A percentile compares a stretch with the other conserved stretches of the same genome.
phyloP scores from a whole-genome alignment of 2,797 vertebrate species.

The Acanthis flammea region DNA sequence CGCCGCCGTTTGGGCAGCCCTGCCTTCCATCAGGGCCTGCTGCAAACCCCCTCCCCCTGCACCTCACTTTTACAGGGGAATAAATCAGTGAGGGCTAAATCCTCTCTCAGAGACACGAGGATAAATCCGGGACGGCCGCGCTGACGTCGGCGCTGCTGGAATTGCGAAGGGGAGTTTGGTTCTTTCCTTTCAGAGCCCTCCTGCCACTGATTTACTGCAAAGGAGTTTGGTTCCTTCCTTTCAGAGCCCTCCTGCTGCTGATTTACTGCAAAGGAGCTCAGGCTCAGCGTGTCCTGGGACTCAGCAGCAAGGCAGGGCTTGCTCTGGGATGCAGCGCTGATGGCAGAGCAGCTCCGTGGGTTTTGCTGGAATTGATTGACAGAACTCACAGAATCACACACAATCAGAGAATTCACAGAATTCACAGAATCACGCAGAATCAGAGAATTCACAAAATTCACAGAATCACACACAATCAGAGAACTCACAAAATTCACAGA shows the following conservation, averaged over 20 bases:
- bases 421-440: too few relatives aligned
- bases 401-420: too few relatives aligned
- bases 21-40: conserved; percentile 29
- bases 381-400: too few relatives aligned
- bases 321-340: background rate
- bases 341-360: accelerated
- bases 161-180: background rate
- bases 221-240: background rate
- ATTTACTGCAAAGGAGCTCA: background rate
- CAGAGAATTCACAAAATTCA: too few relatives aligned
- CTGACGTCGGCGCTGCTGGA: background rate
- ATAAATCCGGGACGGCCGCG: background rate
- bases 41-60: background rate
- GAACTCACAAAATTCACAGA: background rate
- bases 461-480: too few relatives aligned
- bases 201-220: background rate
- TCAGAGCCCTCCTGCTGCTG: background rate
- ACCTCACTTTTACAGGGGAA: background rate
- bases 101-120: background rate
- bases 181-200: background rate
- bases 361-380: background rate
- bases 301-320: background rate
- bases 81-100: background rate
- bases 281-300: background rate
- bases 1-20: background rate